Evolutionary conservation across 2,888 invertebrate genomes (phyloP).

Genomic region (Himalopsyche japonica): DNA sequence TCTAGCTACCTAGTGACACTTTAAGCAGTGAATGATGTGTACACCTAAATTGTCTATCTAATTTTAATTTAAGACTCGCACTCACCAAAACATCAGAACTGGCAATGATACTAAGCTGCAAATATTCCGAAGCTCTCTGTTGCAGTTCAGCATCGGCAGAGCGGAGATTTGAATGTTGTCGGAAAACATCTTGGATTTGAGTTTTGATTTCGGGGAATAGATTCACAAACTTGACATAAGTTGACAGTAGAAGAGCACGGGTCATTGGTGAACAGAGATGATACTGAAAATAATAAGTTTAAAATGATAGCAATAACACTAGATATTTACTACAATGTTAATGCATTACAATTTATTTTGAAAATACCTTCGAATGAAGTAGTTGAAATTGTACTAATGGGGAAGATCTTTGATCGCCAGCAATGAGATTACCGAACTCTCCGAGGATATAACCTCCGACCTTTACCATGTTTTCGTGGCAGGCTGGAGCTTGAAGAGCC

Average conservation of each 20-base stretch:
- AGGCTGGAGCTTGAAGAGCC: conserved; percentile 97
- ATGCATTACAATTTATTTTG: too few relatives aligned
- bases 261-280: conserved; percentile 98
- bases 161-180: conserved; percentile 91
- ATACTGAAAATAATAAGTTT: conserved; percentile 60
- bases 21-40: too few relatives aligned
- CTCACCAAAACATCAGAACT: conserved; percentile 89
- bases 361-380: conserved; percentile 84
- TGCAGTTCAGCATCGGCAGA: conserved; percentile 98
- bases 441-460: conserved; percentile 99
- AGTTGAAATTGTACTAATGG: conserved; percentile 97
- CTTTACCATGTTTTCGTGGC: conserved; percentile 99
- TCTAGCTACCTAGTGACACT: too few relatives aligned
- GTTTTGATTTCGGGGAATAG: conserved; percentile 97
- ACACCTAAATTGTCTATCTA: too few relatives aligned
- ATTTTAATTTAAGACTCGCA: conserved; percentile 13
- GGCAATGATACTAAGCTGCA: conserved; percentile 94
- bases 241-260: conserved; percentile 92
- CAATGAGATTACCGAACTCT: conserved; percentile 99
- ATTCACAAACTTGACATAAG: conserved; percentile 99
- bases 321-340: too few relatives aligned
- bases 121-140: conserved; percentile 96
- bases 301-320: not conserved
- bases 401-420: conserved; percentile 96
- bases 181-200: conserved; percentile 93